Evolutionary conservation across 2,888 invertebrate genomes (phyloP).

Genomic region (Onthophagus sagittarius): DNA sequence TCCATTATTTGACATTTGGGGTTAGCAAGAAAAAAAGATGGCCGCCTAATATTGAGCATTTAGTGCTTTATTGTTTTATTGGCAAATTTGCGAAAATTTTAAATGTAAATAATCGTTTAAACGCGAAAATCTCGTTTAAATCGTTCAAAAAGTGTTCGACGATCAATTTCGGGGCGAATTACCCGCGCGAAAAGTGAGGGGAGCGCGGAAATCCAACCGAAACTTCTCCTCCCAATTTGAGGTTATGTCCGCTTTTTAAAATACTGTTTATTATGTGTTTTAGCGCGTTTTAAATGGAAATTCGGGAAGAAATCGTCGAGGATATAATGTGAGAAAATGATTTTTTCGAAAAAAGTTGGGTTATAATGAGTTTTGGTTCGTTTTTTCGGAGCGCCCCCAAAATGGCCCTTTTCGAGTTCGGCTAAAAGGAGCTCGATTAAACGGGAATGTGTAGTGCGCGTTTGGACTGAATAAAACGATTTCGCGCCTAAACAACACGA

Average conservation of each 20-base stretch:
- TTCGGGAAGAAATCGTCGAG: too few species aligned
- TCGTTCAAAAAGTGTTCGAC: not conserved
- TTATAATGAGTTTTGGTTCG: slow-evolving; percentile 34
- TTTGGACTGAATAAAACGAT: not conserved
- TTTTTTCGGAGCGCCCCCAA: slow-evolving; percentile 37
- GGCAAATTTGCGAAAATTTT: slow-evolving; percentile 46
- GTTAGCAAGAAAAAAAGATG: slow-evolving; percentile 42
- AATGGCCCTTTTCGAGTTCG: slow-evolving; percentile 51
- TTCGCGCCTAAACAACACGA: not conserved
- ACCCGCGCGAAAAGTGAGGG: not conserved
- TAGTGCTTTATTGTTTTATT: slow-evolving; percentile 43
- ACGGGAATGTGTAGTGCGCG: not conserved
- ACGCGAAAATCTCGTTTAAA: not conserved
- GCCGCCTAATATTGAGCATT: slow-evolving; percentile 35
- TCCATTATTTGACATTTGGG: slow-evolving; percentile 40
- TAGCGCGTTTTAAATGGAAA: slow-evolving; percentile 28
- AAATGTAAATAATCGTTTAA: slow-evolving; percentile 42
- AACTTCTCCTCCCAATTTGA: slow-evolving; percentile 36
- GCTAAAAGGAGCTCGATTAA: slow-evolving; percentile 35
- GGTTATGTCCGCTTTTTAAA: slow-evolving; percentile 42
- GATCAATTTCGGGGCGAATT: not conserved
- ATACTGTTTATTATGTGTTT: slow-evolving; percentile 36
- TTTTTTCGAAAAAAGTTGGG: slow-evolving; percentile 16
- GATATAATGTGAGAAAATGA: too few species aligned
- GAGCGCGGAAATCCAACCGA: slow-evolving; percentile 16